Evolutionary conservation across 2,113 vertebrate genomes (phyloP), one percentile per base, ranked within the genome.

Genomic region (Saguinus midas): DNA sequence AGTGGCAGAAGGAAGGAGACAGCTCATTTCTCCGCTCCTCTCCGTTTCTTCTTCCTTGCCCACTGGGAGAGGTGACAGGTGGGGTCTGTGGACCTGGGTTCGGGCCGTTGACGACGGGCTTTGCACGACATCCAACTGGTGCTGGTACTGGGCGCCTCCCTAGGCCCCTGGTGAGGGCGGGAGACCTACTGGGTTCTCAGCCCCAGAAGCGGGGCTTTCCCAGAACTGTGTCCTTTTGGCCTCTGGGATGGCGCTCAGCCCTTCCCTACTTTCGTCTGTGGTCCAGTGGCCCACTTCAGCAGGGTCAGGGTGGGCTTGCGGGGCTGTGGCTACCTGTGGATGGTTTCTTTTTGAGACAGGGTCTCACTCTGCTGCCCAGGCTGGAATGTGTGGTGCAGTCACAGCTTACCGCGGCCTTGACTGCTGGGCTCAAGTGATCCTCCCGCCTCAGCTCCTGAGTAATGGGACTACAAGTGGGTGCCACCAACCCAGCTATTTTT

Each of bases 261-360:
- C 52, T 95, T 93, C 58, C 70, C 96, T 90, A 18, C 5, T 95
- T 37, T 79, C 64, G 27, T 90, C 43, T 87, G 35, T 83, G 52
- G 9, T 55, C 18, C 2, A 20, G 70, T 73, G 50, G 57, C 68
- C 9, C 16, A 5, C 40, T 91, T 58, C 2, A 6, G 66, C 32
- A 92, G 45, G 18, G 37, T 68, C 66, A 68, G 66, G 61, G 73
- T 87, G 75, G 76, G 52, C 27, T 81, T 2, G 23, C 25, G 23
- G 72, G 57, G 35, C 27, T n/a, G 14, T 32, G 10, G 20, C 12
- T 79, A 25, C 57, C 72, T 73, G 37, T 61, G 50, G 73, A 32
- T 64, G 61, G 12, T 32, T 64, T 29, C 29, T 58, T 6, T 61
- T 29, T 29, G 27, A 64, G 61, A 64, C 61, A 64, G 61, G 27